Evolutionary conservation across 2,113 vertebrate genomes (phyloP).

Genomic region (Poeciliopsis retropinna): DNA sequence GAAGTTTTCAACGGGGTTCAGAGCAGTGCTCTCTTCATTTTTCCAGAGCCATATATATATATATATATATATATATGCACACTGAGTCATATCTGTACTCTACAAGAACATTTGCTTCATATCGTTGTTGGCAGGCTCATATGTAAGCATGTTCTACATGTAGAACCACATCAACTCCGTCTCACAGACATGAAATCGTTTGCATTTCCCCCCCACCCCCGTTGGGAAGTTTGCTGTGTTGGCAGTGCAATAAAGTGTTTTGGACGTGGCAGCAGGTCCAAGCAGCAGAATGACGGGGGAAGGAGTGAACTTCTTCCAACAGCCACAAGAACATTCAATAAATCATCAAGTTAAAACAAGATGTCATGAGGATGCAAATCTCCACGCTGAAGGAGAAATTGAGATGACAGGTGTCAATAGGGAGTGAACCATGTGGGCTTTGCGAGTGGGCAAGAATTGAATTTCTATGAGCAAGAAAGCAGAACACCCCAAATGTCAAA

Average conservation of each 20-base stretch:
- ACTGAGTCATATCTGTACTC: neutral
- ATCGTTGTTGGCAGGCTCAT: neutral
- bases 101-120: neutral
- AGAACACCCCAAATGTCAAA: conserved; percentile 58
- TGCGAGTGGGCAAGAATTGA: neutral
- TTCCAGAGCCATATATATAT: too few relatives aligned
- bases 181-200: neutral
- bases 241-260: conserved; percentile 12
- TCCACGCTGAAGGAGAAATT: conserved; percentile 30
- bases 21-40: too few relatives aligned
- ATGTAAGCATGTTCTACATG: neutral
- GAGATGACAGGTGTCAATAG: conserved; percentile 8
- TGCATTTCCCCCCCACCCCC: too few relatives aligned
- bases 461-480: conserved; percentile 12
- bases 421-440: conserved; percentile 15
- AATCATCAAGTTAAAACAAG: conserved; percentile 1
- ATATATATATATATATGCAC: neutral
- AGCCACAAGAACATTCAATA: conserved; percentile 15
- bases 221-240: conserved; percentile 11
- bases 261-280: neutral
- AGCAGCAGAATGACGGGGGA: conserved; percentile 11
- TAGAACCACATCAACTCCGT: neutral
- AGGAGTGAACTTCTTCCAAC: conserved; percentile 22
- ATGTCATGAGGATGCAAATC: conserved; percentile 34
- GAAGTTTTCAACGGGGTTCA: too few relatives aligned